These are phyloP conservation scores for Lagorchestes hirsutus DNA, from an alignment of 2,797 vertebrate genomes.

Conservation along the genomic window DNA sequence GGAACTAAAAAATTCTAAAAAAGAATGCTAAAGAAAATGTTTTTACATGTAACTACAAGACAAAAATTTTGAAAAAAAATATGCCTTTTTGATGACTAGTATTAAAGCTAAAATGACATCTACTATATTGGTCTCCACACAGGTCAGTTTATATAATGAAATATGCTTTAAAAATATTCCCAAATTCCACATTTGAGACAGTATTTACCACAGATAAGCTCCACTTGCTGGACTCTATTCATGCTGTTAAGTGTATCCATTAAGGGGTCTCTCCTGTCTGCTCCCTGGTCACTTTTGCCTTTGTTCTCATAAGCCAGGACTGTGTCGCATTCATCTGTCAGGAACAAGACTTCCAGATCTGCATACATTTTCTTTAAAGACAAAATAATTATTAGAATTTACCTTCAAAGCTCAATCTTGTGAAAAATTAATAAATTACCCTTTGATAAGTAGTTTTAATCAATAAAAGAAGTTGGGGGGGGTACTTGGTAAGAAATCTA, in stretches of 20 bases:
- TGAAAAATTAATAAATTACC: slow-evolving; percentile 17
- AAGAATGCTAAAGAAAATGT: background rate
- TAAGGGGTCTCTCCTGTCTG: slow-evolving; percentile 90
- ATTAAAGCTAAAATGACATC: background rate
- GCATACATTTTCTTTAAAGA: slow-evolving; percentile 90
- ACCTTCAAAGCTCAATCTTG: slow-evolving; percentile 21
- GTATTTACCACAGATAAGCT: slow-evolving; percentile 94
- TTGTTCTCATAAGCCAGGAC: slow-evolving; percentile 95
- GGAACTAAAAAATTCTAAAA: background rate
- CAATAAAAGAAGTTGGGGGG: slow-evolving; percentile 55
- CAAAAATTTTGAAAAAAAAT: background rate
- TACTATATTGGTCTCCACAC: background rate
- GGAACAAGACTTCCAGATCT: slow-evolving; percentile 91
- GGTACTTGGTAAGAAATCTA: background rate
- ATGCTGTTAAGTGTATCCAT: slow-evolving; percentile 93
- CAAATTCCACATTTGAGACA: slow-evolving; percentile 27
- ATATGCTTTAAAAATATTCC: background rate
- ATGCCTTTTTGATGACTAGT: background rate
- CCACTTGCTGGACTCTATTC: slow-evolving; percentile 94
- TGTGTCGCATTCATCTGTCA: slow-evolving; percentile 95
- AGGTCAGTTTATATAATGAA: background rate
- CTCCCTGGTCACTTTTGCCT: slow-evolving; percentile 89
- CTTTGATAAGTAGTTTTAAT: background rate
- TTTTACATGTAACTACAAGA: background rate
- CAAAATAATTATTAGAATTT: slow-evolving; percentile 57